Evolutionary conservation across 1,140 invertebrate genomes (phyloP), one percentile per base, ranked within the genome.

Genomic region (Zaprionus camerounensis): DNA sequence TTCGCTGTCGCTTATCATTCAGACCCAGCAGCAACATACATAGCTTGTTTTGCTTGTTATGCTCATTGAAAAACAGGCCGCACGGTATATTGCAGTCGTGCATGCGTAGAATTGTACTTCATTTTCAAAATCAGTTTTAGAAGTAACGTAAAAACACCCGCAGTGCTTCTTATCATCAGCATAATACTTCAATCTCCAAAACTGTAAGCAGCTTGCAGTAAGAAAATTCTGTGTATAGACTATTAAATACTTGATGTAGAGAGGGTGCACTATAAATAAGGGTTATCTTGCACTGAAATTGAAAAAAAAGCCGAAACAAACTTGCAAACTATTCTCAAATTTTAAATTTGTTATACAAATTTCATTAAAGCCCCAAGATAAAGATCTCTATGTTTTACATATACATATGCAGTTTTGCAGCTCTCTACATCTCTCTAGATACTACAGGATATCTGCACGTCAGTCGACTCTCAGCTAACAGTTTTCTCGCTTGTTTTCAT

Each of bases 1-100:
- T 85, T 85, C 73, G 38, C 63, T 69, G 44, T 64, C 75, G 82
- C 81, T 84, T 84, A 84, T 84, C 81, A 85, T 78, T 71, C 80
- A 69, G 65, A 58, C 51, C 41, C 79, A 67, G 59, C 79, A 66
- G 67, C 31, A 55, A n/a, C 26, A 51, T 22, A n/a, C 26, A 51
- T 22, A 9, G 70, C 63, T 36, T n/a, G 46, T 24, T 46, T 46
- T 46, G 41, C 41, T 38, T 38, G 41, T 6, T 6, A 46, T 46
- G n/a, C 41, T 17, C 41, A 46, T 46, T 46, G n/a, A 46, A 17
- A 17, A 17, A 15, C 36, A 17, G 12, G 20, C 20, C 20, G 7
- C 15, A 41, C n/a, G 41, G 41, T 46, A 46, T 46, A 46, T 46
- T 46, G n/a, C 38, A 41, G 38, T n/a, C 38, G 1, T 6, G 15